phyloP scores from a whole-genome alignment of 2,888 invertebrate species.

The Tupiocoris notatus region DNA sequence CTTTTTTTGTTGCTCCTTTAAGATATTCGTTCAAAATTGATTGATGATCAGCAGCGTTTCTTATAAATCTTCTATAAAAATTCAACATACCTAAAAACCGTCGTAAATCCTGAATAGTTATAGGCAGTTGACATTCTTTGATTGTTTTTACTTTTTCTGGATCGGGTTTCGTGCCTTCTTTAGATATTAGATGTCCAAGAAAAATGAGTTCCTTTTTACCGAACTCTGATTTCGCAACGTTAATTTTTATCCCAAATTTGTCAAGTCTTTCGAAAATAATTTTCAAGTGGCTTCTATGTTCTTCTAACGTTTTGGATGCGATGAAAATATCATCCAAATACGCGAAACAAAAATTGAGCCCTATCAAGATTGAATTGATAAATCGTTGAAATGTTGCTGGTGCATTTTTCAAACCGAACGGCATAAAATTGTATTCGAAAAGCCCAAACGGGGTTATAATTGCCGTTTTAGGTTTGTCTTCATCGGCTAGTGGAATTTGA shows the following conservation, averaged over 20 bases:
- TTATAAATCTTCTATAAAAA: slow-evolving; percentile 53
- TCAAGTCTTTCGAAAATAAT: slow-evolving; percentile 45
- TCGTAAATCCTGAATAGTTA: too few relatives aligned
- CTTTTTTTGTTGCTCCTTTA: too few relatives aligned
- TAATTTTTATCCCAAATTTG: slow-evolving; percentile 48
- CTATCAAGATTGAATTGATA: too few relatives aligned
- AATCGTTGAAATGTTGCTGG: slow-evolving; percentile 50
- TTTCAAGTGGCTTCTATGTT: slow-evolving; percentile 47
- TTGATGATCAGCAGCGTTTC: slow-evolving; percentile 51
- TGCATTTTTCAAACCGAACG: slow-evolving; percentile 47
- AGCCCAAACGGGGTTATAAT: slow-evolving; percentile 22
- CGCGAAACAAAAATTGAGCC: slow-evolving; percentile 48
- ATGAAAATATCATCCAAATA: slow-evolving; percentile 53
- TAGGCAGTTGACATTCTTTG: slow-evolving; percentile 46
- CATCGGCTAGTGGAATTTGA: slow-evolving; percentile 19
- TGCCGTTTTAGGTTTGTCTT: slow-evolving; percentile 32
- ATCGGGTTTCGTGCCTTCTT: too few relatives aligned
- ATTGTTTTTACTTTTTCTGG: slow-evolving; percentile 44
- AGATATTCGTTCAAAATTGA: slow-evolving; percentile 34
- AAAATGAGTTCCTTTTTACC: too few relatives aligned
- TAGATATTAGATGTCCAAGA: too few relatives aligned
- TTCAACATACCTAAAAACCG: slow-evolving; percentile 53
- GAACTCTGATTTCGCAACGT: too few relatives aligned
- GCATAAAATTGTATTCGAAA: slow-evolving; percentile 44
- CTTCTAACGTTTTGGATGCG: slow-evolving; percentile 43